Evolutionary conservation across 2,797 vertebrate species (phyloP).

Genomic region (Nyctibius grandis): DNA sequence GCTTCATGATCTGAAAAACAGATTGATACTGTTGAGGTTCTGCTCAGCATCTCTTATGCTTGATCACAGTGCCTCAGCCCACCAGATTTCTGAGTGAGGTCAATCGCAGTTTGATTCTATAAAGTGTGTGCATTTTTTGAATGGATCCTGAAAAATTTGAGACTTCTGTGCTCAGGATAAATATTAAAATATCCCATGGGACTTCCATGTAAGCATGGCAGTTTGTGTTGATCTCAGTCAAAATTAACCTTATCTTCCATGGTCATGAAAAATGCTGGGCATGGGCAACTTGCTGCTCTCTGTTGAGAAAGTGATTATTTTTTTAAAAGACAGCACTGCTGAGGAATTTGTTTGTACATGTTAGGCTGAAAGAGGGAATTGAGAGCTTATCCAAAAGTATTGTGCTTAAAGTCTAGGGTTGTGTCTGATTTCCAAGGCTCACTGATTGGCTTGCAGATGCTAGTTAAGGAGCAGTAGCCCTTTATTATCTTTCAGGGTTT

Average conservation of each 20-base stretch:
- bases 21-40: background rate
- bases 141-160: background rate
- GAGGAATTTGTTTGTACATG: background rate
- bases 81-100: background rate
- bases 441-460: background rate
- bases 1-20: background rate
- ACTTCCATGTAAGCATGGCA: background rate
- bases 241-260: background rate
- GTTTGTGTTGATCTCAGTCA: background rate
- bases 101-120: background rate
- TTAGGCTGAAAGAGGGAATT: background rate
- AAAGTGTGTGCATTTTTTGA: fast-evolving
- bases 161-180: background rate
- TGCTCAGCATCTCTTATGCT: background rate
- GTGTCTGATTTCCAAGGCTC: background rate
- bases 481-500: background rate
- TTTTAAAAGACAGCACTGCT: background rate
- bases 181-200: background rate
- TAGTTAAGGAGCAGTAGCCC: background rate
- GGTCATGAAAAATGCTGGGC: background rate
- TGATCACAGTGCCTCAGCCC: background rate
- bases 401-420: background rate
- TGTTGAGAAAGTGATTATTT: background rate
- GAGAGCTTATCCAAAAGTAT: background rate
- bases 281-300: background rate